These are phyloP conservation scores for Caloenas nicobarica DNA, from an alignment of 2,113 vertebrate genomes.

Conservation along the genomic window DNA sequence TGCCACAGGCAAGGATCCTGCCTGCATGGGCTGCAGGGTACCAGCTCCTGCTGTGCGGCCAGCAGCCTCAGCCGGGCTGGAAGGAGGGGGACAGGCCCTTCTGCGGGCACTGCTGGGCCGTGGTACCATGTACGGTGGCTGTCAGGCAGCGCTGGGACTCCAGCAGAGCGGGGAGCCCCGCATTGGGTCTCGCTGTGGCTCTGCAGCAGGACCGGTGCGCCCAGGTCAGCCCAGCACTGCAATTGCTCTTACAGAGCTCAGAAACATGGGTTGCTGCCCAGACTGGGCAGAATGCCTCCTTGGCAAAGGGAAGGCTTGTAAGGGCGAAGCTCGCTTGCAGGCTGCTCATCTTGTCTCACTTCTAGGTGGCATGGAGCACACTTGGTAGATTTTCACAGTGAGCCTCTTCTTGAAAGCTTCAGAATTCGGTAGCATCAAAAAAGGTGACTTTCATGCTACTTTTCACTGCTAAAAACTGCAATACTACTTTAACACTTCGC, in stretches of 20 bases:
- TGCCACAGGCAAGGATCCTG: not conserved
- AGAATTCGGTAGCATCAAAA: not conserved
- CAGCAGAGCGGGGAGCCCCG: too few relatives aligned
- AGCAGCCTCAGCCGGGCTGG: not conserved
- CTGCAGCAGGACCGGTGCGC: not conserved
- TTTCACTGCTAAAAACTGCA: not conserved
- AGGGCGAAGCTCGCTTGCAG: not conserved
- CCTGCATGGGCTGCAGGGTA: not conserved
- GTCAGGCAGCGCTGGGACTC: not conserved
- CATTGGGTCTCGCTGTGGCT: not conserved
- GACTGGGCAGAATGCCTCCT: not conserved
- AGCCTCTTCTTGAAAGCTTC: not conserved
- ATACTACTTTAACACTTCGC: not conserved
- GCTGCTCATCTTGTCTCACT: not conserved
- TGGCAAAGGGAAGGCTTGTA: not conserved
- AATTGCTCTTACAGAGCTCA: not conserved
- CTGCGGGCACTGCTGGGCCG: not conserved
- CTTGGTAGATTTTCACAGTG: not conserved
- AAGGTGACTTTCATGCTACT: not conserved
- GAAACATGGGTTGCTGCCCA: rapidly evolving
- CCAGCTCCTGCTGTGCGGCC: not conserved
- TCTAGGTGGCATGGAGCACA: not conserved
- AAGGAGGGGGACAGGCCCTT: not conserved
- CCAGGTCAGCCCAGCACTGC: not conserved
- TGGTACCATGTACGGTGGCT: not conserved